Evolutionary conservation across 2,113 vertebrate species (phyloP).

Genomic region (Pangasianodon gigas): DNA sequence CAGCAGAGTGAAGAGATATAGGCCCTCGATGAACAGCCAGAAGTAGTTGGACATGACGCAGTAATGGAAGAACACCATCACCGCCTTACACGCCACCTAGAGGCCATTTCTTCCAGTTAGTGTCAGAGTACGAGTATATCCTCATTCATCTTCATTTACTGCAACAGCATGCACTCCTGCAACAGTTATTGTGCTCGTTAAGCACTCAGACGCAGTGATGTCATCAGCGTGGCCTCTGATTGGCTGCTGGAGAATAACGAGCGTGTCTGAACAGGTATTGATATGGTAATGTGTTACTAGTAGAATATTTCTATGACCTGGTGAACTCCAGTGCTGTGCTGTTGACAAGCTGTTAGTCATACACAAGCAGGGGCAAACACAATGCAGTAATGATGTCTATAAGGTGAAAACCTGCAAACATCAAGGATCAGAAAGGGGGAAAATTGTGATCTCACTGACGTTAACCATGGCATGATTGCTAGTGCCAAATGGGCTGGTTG

Average conservation of each 20-base stretch:
- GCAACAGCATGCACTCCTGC: neutral
- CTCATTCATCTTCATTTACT: conserved; percentile 3
- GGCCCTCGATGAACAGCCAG: conserved; percentile 97
- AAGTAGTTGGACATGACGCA: conserved; percentile 99
- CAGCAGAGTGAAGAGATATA: conserved; percentile 95
- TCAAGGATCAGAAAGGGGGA: too few species aligned
- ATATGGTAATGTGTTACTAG: conserved; percentile 63
- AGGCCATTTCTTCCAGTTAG: conserved; percentile 9
- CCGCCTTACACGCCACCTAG: conserved; percentile 93
- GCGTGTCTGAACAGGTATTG: conserved; percentile 50
- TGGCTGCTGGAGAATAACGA: conserved; percentile 49
- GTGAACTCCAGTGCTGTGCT: conserved; percentile 53
- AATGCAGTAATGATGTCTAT: too few species aligned
- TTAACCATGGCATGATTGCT: too few species aligned
- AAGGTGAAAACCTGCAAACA: too few species aligned
- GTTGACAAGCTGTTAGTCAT: conserved; percentile 64
- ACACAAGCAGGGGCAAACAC: too few species aligned
- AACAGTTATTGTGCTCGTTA: conserved; percentile 47
- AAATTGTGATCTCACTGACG: too few species aligned
- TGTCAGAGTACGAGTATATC: neutral
- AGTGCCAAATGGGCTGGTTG: too few species aligned
- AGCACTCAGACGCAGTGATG: conserved; percentile 69
- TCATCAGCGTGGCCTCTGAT: conserved; percentile 62
- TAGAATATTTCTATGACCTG: conserved; percentile 63
- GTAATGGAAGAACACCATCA: conserved; percentile 99